Evolutionary conservation across 2,113 vertebrate genomes (phyloP).

Genomic region (Lasiurus cinereus): DNA sequence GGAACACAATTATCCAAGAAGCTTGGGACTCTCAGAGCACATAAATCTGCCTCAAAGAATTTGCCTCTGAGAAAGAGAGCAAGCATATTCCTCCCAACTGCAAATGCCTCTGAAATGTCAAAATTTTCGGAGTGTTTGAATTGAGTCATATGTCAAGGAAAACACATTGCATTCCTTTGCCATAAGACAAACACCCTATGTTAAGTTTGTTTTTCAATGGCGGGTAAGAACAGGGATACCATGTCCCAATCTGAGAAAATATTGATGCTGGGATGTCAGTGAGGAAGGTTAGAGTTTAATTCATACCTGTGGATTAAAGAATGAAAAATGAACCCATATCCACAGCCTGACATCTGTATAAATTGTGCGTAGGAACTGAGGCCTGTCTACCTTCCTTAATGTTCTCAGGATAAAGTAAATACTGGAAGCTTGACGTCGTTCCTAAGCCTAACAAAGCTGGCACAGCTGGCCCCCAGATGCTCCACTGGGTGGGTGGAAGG

Average conservation of each 20-base stretch:
- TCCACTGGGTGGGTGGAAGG: not conserved
- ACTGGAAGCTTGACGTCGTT: constrained; percentile 59
- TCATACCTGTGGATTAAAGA: constrained; percentile 76
- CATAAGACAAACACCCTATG: constrained; percentile 73
- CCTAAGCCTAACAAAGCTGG: constrained; percentile 64
- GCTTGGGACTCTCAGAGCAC: not conserved
- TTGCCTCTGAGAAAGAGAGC: not conserved
- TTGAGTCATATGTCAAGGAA: constrained; percentile 70
- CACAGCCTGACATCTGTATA: constrained; percentile 63
- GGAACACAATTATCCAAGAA: constrained; percentile 52
- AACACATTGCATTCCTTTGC: constrained; percentile 74
- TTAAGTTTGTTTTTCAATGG: constrained; percentile 77
- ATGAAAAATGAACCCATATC: constrained; percentile 76
- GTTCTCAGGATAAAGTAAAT: constrained; percentile 77
- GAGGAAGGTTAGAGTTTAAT: constrained; percentile 72
- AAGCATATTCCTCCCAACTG: not conserved
- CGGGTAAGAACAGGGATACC: constrained; percentile 69
- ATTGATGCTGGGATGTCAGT: constrained; percentile 53
- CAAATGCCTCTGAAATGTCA: constrained; percentile 64
- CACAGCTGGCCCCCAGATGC: constrained; percentile 78
- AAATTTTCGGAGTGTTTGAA: constrained; percentile 59
- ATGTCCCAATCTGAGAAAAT: constrained; percentile 71
- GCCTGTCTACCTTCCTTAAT: constrained; percentile 67
- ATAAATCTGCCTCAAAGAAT: constrained; percentile 35
- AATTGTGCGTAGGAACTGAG: constrained; percentile 57